These are phyloP conservation scores for cattle (Bos taurus) DNA, from an alignment of 2,113 vertebrate species.

Conservation along the genomic window DNA sequence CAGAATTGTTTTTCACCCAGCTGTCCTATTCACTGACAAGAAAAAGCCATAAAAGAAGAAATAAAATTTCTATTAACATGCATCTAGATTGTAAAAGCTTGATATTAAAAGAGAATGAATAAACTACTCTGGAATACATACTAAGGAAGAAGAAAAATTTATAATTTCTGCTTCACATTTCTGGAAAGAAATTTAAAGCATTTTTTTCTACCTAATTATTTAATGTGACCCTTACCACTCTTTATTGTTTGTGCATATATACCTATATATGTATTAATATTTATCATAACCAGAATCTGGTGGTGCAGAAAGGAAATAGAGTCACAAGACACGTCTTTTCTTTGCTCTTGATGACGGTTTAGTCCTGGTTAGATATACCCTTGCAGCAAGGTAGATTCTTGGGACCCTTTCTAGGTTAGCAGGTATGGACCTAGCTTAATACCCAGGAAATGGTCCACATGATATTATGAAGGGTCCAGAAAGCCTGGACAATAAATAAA, in stretches of 20 bases:
- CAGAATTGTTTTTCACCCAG: constrained; percentile 10
- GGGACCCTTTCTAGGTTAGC: not conserved
- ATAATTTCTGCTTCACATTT: not conserved
- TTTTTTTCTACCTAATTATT: not conserved
- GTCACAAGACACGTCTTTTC: not conserved
- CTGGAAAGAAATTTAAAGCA: not conserved
- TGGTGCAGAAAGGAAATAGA: not conserved
- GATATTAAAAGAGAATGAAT: not conserved
- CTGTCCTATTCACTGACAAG: not conserved
- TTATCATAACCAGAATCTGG: not conserved
- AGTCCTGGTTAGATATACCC: not conserved
- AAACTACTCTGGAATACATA: not conserved
- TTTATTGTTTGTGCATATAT: not conserved
- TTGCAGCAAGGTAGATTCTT: not conserved
- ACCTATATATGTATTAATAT: not conserved
- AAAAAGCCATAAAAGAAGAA: not conserved
- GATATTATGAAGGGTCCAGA: not conserved
- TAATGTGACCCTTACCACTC: not conserved
- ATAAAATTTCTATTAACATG: not conserved
- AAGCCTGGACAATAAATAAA: not conserved
- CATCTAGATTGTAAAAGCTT: not conserved
- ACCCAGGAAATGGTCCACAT: not conserved
- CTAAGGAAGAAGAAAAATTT: not conserved
- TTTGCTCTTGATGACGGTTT: not conserved
- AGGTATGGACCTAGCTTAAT: not conserved